phyloP scores from a whole-genome alignment of 2,113 vertebrate genomes.

The Oceanodroma tethys region DNA sequence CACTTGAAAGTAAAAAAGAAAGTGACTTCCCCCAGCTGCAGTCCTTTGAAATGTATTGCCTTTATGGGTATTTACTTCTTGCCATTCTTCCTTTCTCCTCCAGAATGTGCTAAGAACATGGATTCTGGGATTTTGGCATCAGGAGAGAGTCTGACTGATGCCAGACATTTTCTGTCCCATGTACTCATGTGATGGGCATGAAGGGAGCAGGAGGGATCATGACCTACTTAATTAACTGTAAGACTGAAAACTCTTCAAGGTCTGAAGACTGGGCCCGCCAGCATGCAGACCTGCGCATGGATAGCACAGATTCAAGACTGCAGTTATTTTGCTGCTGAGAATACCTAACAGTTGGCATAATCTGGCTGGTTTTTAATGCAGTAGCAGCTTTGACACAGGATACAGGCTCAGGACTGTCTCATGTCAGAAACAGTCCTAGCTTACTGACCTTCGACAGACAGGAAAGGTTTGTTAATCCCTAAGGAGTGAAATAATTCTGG shows the following conservation, averaged over 20 bases:
- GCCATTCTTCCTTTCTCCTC: neutral
- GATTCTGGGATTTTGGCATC: neutral
- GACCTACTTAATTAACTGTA: neutral
- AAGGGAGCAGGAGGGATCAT: neutral
- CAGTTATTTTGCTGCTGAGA: neutral
- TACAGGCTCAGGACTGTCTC: neutral
- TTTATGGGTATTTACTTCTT: neutral
- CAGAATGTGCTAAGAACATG: neutral
- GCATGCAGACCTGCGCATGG: neutral
- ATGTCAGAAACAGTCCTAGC: neutral
- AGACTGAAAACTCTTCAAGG: neutral
- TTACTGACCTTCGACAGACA: neutral
- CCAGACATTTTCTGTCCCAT: neutral
- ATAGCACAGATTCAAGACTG: neutral
- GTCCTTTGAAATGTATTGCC: neutral
- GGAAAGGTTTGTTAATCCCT: neutral
- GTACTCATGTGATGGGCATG: too few relatives aligned
- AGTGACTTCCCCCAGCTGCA: neutral
- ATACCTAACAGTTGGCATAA: neutral
- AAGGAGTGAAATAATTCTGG: neutral
- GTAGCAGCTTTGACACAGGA: neutral
- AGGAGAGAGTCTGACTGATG: neutral
- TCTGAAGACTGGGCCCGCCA: neutral
- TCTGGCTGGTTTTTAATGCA: neutral
- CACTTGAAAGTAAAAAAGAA: neutral